These are phyloP conservation scores for Papilio glaucus DNA, from an alignment of 1,140 invertebrate species.

Conservation along the genomic window DNA sequence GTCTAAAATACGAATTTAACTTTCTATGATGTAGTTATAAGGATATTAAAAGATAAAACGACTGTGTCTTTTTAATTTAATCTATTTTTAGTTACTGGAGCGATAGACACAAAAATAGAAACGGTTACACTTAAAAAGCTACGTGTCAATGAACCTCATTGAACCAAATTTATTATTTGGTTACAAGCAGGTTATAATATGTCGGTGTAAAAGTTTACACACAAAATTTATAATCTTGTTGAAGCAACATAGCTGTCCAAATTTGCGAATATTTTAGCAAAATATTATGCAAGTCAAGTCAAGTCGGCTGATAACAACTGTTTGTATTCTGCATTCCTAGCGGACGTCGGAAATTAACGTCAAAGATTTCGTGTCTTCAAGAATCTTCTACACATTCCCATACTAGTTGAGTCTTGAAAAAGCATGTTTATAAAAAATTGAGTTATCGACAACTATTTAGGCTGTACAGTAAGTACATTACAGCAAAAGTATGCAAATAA, in stretches of 20 bases:
- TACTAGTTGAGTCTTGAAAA: slow-evolving; percentile 41
- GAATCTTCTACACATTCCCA: slow-evolving; percentile 35
- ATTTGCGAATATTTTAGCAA: slow-evolving; percentile 58
- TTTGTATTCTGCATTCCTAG: slow-evolving; percentile 58
- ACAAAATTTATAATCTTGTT: slow-evolving; percentile 18
- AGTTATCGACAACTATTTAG: slow-evolving; percentile 45
- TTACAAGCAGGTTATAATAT: slow-evolving; percentile 10
- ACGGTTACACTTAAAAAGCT: slow-evolving; percentile 1
- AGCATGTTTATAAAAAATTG: slow-evolving; percentile 52
- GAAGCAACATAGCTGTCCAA: slow-evolving; percentile 45
- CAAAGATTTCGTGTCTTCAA: slow-evolving; percentile 40
- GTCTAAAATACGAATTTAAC: no score
- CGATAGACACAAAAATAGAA: slow-evolving; percentile 1
- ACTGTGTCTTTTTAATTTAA: background rate
- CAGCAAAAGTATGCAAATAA: slow-evolving; percentile 23
- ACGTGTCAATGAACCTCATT: slow-evolving; percentile 8
- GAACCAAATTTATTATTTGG: background rate
- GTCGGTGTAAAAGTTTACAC: slow-evolving; percentile 18
- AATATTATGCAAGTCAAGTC: slow-evolving; percentile 61
- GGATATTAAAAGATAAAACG: background rate
- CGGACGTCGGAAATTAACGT: slow-evolving; percentile 46
- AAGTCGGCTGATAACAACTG: slow-evolving; percentile 60
- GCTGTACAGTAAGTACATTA: slow-evolving; percentile 45
- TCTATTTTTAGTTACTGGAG: slow-evolving; percentile 1
- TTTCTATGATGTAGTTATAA: no score